phyloP scores from a whole-genome alignment of 2,797 vertebrate species.

The Alosa sapidissima region DNA sequence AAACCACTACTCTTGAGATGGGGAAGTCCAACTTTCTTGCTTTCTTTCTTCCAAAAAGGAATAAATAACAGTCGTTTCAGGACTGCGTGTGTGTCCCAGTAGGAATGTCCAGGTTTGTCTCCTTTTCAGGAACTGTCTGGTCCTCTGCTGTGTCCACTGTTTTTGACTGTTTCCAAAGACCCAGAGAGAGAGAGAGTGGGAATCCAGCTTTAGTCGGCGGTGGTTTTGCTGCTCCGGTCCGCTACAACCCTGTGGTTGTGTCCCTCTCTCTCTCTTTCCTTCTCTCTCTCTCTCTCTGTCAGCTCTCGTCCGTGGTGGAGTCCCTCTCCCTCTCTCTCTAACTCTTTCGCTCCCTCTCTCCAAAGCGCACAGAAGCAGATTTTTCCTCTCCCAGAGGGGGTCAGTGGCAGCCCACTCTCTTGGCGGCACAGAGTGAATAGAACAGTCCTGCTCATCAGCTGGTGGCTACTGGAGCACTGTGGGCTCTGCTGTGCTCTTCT shows the following conservation, averaged over 20 bases:
- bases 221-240: background rate
- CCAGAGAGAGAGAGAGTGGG: background rate
- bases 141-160: background rate
- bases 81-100: background rate
- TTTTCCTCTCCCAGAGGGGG: background rate
- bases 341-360: slow-evolving; percentile 9
- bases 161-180: background rate
- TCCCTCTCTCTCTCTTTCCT: slow-evolving; percentile 20
- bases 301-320: background rate
- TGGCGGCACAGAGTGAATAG: background rate
- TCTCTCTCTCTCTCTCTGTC: background rate
- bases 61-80: background rate
- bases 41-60: background rate
- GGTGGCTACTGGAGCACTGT: background rate
- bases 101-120: background rate
- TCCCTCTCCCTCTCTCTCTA: slow-evolving; percentile 29
- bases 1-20: background rate
- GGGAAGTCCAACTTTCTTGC: background rate
- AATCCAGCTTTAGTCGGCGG: background rate
- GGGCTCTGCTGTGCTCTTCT: slow-evolving; percentile 45
- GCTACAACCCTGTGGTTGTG: background rate
- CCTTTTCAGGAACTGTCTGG: background rate
- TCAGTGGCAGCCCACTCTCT: background rate
- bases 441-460: background rate
- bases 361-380: background rate